Base-by-base conservation (phyloP, 37 sponge, comb jelly and placozoan genomes). In the Aplysina aerophoba region DNA sequence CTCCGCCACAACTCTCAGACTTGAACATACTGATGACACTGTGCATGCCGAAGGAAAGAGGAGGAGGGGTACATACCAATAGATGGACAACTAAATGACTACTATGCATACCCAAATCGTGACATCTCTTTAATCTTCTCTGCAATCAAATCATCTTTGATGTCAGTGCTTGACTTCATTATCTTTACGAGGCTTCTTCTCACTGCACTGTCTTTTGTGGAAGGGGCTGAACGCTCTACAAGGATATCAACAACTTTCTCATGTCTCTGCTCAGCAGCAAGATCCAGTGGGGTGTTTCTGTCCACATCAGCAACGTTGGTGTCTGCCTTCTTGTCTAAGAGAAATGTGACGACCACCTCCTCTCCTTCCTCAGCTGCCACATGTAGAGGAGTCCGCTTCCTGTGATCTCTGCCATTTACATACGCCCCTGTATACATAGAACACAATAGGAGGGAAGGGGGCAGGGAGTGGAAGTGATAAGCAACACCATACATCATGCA, bases 361-460 rank as follows among this genome's bases (percentile, higher is more conserved):
- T 75, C 78, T 53, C 78, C 78, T 15, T 75, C 78, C 78, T 75
- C 78, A 1, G 78, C 78, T 36, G 78, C 78, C 5, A 75, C 78
- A 41, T 75, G 78, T 15, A 75, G 54, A 24, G 78, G 78, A 41
- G 78, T 75, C 54, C 37, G 44, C 78, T 75, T 75, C 78, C 39
- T 75, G 2, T 21, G 14, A 41, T 75, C 78, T 21, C 38, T 75
- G 44, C 54, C 78, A 75, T 75, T 36, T 15, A 75, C 78, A 15
- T 15, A 36, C 11, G 54, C 78, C 20, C 54, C 78, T 75, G 50
- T 8, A 8, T 44, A 8, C 8, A 8, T 44, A 44, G 50, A 11
- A 44, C 50, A 44, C 8, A 8, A 11, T 3, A 44, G 50, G 3
- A 8, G 8, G 50, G 50, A 44, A 44, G 3, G 50, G 50, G 50